Conservation (phyloP, 2,113 vertebrate genomes). For the Leptobrachium ailaonicum region DNA sequence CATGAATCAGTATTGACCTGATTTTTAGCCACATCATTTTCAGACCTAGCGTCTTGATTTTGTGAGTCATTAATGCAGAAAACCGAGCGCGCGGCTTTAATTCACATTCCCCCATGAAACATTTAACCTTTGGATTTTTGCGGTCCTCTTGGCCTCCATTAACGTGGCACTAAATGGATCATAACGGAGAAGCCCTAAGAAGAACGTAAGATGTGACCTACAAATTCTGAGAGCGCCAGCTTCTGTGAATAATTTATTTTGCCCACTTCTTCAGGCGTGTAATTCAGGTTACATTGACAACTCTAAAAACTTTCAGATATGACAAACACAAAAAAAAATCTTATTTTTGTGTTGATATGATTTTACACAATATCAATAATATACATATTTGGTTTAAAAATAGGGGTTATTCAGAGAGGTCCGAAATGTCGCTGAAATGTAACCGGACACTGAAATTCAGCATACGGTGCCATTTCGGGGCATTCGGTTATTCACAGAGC, state of each 20-base stretch:
- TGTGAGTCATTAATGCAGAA: conserved; percentile 31
- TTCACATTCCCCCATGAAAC: conserved; percentile 28
- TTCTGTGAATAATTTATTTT: conserved; percentile 6
- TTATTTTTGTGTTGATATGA: no score
- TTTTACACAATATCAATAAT: no score
- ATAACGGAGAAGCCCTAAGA: conserved; percentile 3
- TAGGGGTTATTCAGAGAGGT: no score
- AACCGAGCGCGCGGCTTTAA: conserved; percentile 12
- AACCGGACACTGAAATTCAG: no score
- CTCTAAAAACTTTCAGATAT: no score
- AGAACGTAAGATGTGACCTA: conserved; percentile 22
- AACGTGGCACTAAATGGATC: conserved; percentile 30
- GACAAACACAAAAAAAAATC: no score
- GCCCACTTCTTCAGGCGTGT: not conserved
- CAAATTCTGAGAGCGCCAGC: not conserved
- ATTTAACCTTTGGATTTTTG: conserved; percentile 19
- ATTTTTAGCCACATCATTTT: conserved; percentile 20
- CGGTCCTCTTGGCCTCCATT: not conserved
- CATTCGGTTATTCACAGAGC: no score
- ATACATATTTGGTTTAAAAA: no score
- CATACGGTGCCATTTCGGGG: no score
- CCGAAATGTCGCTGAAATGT: no score
- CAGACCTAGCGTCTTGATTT: conserved; percentile 22
- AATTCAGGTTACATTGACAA: not conserved
- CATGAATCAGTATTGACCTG: conserved; percentile 27